phyloP scores from a whole-genome alignment of 2,113 vertebrate species.

The Pelodiscus sinensis region DNA sequence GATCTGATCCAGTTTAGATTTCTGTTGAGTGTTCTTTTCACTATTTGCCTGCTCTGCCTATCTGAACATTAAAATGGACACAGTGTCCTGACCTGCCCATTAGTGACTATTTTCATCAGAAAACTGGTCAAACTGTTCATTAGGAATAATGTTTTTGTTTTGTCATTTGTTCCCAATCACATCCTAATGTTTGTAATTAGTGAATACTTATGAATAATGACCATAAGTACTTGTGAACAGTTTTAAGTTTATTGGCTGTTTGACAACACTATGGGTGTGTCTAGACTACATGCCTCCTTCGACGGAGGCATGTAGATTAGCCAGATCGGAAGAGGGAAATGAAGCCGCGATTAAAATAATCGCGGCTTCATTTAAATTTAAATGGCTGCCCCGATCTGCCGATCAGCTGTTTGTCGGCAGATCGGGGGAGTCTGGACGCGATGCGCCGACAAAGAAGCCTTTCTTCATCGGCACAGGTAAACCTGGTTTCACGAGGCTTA shows the following conservation, averaged over 20 bases:
- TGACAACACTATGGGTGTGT: background rate
- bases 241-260: background rate
- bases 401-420: too few relatives aligned
- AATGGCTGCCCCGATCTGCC: too few relatives aligned
- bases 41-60: constrained; percentile 19
- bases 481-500: too few relatives aligned
- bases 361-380: too few relatives aligned
- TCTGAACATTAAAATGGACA: constrained; percentile 4
- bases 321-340: too few relatives aligned
- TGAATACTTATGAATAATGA: too few relatives aligned
- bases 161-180: constrained; percentile 47
- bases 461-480: too few relatives aligned
- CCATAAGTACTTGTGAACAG: constrained; percentile 13
- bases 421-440: too few relatives aligned
- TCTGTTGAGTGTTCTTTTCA: background rate
- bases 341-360: too few relatives aligned
- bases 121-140: background rate
- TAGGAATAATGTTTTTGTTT: constrained; percentile 50
- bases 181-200: constrained; percentile 25
- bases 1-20: constrained; percentile 39
- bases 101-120: constrained; percentile 26
- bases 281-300: too few relatives aligned
- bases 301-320: too few relatives aligned
- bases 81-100: constrained; percentile 36
- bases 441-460: too few relatives aligned